These are phyloP conservation scores for Anthopleura sola DNA, from an alignment of 64 coral and sea anemone genomes.

Conservation along the genomic window DNA sequence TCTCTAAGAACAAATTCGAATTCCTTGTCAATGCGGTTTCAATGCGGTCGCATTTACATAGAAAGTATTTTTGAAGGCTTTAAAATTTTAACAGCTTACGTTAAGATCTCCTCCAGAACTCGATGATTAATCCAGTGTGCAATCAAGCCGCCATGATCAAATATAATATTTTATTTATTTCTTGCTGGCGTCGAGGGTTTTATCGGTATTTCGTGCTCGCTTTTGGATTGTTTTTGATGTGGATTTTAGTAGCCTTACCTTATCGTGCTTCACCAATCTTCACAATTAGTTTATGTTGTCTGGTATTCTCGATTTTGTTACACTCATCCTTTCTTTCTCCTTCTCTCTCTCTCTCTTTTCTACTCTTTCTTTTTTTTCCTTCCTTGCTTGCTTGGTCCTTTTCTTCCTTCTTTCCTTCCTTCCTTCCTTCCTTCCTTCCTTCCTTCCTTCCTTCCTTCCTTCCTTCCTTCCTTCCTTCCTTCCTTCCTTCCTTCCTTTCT, in stretches of 20 bases:
- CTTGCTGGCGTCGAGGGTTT: neutral
- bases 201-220: neutral
- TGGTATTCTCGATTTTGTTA: neutral
- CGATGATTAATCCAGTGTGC: neutral
- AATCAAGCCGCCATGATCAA: neutral
- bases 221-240: neutral
- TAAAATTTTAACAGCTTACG: slow-evolving; percentile 28
- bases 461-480: neutral
- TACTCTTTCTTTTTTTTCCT: neutral
- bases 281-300: neutral
- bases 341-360: neutral
- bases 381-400: neutral
- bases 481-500: neutral
- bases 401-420: neutral
- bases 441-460: neutral
- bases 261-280: neutral
- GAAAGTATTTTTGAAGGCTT: slow-evolving; percentile 22
- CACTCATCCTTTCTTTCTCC: neutral
- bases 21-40: neutral
- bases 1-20: neutral
- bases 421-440: neutral
- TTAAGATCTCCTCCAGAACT: neutral
- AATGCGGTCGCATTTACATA: slow-evolving; percentile 5
- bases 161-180: neutral
- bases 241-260: neutral